These are phyloP conservation scores for Andrena minutula DNA, from an alignment of 2,888 invertebrate genomes.

Conservation along the genomic window DNA sequence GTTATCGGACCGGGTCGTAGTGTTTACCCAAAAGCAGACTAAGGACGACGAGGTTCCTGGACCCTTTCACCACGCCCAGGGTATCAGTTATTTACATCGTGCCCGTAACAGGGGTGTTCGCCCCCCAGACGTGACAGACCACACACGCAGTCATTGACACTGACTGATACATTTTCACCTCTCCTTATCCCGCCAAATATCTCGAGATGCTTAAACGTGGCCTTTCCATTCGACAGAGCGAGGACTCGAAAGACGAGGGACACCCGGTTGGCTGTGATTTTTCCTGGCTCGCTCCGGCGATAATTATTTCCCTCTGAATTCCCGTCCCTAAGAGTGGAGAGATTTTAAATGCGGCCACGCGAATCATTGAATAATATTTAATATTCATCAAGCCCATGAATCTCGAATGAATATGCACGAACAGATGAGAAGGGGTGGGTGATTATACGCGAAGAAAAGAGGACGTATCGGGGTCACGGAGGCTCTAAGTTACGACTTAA, in stretches of 20 bases:
- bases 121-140: slow-evolving; percentile 15
- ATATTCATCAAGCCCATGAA: slow-evolving; percentile 48
- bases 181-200: slow-evolving; percentile 25
- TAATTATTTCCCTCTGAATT: slow-evolving; percentile 31
- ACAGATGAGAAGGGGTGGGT: not conserved
- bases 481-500: slow-evolving; percentile 41
- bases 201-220: slow-evolving; percentile 1
- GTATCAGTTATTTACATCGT: slow-evolving; percentile 63
- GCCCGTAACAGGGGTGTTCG: slow-evolving; percentile 34
- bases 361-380: slow-evolving; percentile 52
- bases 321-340: not conserved
- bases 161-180: slow-evolving; percentile 46
- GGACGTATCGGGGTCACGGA: slow-evolving; percentile 47
- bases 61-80: slow-evolving; percentile 50
- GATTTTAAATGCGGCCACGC: slow-evolving; percentile 29
- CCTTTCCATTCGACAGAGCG: not conserved
- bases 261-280: not conserved
- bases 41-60: slow-evolving; percentile 51
- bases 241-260: not conserved
- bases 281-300: not conserved
- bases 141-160: slow-evolving; percentile 38
- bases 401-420: slow-evolving; percentile 51
- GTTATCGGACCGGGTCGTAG: slow-evolving; percentile 51
- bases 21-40: slow-evolving; percentile 64
- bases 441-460: slow-evolving; percentile 36